Evolutionary conservation across 1,140 invertebrate species (phyloP), one percentile per base, ranked within the genome.

Genomic region (Cydia pomonella): DNA sequence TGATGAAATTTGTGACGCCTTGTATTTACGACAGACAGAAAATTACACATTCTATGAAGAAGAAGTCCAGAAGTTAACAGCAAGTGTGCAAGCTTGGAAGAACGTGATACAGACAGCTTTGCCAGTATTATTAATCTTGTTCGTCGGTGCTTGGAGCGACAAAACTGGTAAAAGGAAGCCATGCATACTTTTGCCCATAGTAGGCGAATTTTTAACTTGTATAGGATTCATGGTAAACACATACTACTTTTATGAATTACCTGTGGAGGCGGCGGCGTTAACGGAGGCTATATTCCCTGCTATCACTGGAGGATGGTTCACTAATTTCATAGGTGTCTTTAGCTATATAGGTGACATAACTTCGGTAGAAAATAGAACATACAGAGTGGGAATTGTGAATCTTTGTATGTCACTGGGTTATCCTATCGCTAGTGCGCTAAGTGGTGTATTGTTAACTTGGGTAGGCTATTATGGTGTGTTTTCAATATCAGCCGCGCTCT

Each of bases 261-360:
- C 96, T 0, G 97, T 97, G 93, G 96, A 97, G 90, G 95, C 95
- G 1, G 94, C 95, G 16, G 96, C 95, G 0, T 89, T 97, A 0
- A 95, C 96, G 1, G 96, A 97, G 86, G 94, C 96, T 0, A 89
- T 97, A 16, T 96, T 96, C 86, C 96, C 96, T 0, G 96, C 96
- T 0, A 83, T 98, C 0, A 96, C 96, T 1, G 97, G 97, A 3
- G 97, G 97, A 1, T 97, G 96, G 95, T 97, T 97, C 80, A 97
- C 96, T 10, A 96, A 97, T 94, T 95, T 98, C 79, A 97, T 98
- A 94, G 96, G 96, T 13, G 95, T 97, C n/a, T 98, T 98, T 87
- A 98, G 97, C 86, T 98, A 98, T 82, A 96, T 98, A 21, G 96
- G 95, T 25, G 97, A 98, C 84, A 96, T 97, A n/a, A 97, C 97